These are phyloP conservation scores for Homarus americanus DNA, from an alignment of 1,140 invertebrate species.

Conservation along the genomic window DNA sequence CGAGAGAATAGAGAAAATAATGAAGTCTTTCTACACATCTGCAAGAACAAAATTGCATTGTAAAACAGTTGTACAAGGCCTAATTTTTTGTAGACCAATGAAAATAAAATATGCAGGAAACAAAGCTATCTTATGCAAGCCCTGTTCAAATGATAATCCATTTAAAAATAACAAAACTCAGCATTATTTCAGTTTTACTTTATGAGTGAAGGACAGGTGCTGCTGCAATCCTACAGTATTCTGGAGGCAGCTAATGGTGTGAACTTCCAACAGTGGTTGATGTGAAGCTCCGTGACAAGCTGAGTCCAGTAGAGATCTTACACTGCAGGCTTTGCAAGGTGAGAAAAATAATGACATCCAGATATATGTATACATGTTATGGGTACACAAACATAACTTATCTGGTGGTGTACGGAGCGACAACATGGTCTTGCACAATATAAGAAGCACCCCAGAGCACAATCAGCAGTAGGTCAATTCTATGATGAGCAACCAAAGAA, in stretches of 20 bases:
- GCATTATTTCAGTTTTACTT: neutral
- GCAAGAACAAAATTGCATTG: neutral
- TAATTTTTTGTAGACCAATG: neutral
- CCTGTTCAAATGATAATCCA: neutral
- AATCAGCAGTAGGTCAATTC: no score
- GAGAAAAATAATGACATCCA: neutral
- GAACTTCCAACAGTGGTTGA: neutral
- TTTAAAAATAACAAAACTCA: neutral
- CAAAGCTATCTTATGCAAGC: neutral
- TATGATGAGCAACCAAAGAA: no score
- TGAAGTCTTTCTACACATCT: neutral
- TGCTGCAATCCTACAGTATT: neutral
- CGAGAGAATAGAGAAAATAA: neutral
- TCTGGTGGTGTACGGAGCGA: neutral
- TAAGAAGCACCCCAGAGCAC: neutral
- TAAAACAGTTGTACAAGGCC: neutral
- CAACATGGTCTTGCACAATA: neutral
- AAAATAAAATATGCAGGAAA: neutral
- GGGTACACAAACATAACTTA: neutral
- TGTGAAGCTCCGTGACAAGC: neutral
- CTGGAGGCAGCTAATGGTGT: neutral
- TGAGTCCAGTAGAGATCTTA: neutral
- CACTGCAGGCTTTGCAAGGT: neutral
- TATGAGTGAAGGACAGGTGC: neutral
- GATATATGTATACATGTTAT: neutral